These are phyloP conservation scores for Daptonema setosum DNA, from an alignment of 2,888 invertebrate species.

Conservation along the genomic window DNA sequence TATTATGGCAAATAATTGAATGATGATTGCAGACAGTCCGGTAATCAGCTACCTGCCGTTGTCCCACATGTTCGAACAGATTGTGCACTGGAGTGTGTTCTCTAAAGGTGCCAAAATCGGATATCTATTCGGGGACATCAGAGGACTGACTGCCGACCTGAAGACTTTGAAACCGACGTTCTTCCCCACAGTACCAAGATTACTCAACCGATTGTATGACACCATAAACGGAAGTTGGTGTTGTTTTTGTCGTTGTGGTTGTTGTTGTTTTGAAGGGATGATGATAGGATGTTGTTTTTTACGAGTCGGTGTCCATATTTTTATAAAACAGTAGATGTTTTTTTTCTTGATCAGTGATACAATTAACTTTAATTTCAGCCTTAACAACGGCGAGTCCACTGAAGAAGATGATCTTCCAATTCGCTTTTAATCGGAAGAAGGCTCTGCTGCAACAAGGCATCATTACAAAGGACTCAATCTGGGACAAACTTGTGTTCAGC, in stretches of 20 bases:
- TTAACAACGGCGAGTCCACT: neutral
- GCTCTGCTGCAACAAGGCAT: neutral
- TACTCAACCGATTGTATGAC: slow-evolving; percentile 83
- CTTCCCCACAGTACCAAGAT: slow-evolving; percentile 77
- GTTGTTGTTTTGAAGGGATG: too few relatives aligned
- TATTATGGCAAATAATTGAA: too few relatives aligned
- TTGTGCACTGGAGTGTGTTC: slow-evolving; percentile 11
- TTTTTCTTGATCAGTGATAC: too few relatives aligned
- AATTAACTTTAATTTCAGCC: too few relatives aligned
- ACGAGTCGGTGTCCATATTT: too few relatives aligned
- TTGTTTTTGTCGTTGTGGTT: too few relatives aligned
- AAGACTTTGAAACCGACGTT: slow-evolving; percentile 73
- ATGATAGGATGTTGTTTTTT: too few relatives aligned
- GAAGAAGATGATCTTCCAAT: neutral
- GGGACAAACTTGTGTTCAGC: slow-evolving; percentile 13
- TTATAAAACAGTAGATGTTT: too few relatives aligned
- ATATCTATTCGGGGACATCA: slow-evolving; percentile 54
- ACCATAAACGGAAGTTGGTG: slow-evolving; percentile 36
- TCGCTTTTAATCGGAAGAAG: neutral
- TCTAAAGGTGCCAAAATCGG: neutral
- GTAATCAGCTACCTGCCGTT: slow-evolving; percentile 74
- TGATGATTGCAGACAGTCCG: neutral
- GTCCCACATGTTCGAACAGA: slow-evolving; percentile 85
- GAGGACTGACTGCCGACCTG: slow-evolving; percentile 53
- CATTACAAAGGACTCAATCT: slow-evolving; percentile 14